phyloP scores from a whole-genome alignment of 2,888 invertebrate species.

The Orchesella flavescens region DNA sequence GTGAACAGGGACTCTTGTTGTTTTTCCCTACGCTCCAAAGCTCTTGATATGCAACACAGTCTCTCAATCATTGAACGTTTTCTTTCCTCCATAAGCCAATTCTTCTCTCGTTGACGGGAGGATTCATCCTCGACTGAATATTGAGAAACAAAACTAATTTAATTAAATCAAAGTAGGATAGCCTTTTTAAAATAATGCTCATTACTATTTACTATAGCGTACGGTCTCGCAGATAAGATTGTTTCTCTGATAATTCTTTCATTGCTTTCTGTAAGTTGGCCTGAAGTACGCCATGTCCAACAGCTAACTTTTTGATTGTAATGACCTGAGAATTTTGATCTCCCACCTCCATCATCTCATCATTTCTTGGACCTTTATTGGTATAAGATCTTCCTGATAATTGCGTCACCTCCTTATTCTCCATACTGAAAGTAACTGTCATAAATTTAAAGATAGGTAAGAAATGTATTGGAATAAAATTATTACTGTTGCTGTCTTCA shows the following conservation, averaged over 20 bases:
- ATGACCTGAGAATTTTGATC: neutral
- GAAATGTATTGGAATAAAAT: too few relatives aligned
- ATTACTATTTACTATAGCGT: neutral
- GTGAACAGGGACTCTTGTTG: conserved; percentile 7
- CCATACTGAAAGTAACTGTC: too few relatives aligned
- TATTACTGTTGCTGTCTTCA: too few relatives aligned
- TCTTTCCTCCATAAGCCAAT: conserved; percentile 14
- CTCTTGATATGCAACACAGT: neutral
- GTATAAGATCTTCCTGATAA: too few relatives aligned
- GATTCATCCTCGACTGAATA: conserved; percentile 7
- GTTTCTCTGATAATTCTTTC: neutral
- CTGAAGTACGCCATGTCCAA: conserved; percentile 13
- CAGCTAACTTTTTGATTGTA: conserved; percentile 4
- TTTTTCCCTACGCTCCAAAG: conserved; percentile 24
- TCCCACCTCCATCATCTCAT: neutral
- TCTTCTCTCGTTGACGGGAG: conserved; percentile 3
- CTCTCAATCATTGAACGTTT: conserved; percentile 7
- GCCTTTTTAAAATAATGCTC: too few relatives aligned
- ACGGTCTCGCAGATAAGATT: neutral
- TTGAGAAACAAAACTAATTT: too few relatives aligned
- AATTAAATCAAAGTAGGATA: neutral
- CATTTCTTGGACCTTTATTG: too few relatives aligned
- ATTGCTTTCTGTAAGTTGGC: conserved; percentile 15
- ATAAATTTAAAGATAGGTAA: too few relatives aligned
- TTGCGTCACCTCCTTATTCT: too few relatives aligned